Percentiles rank a stretch among this genome's conserved stretches.
Conservation (phyloP, 1,140 invertebrate genomes). For the Geopemphigus sp. region DNA sequence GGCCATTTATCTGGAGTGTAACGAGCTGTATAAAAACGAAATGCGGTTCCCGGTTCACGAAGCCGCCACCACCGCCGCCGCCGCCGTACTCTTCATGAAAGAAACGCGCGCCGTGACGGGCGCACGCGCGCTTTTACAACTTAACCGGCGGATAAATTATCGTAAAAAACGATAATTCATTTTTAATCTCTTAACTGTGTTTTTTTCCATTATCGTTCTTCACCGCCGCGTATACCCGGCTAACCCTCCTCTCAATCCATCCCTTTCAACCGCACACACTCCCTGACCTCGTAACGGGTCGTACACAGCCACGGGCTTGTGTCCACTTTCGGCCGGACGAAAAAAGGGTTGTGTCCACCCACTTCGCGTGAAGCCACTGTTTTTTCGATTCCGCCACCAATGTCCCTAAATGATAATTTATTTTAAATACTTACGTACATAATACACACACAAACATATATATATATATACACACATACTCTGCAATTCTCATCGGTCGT, state of each 20-base stretch:
- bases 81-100: too few relatives aligned
- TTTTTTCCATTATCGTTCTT: conserved; percentile 23
- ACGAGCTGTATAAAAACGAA: conserved; percentile 46
- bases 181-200: conserved; percentile 43
- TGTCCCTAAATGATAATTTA: not conserved
- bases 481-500: too few relatives aligned
- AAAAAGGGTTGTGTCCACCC: not conserved
- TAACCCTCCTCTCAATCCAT: too few relatives aligned
- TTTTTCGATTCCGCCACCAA: not conserved
- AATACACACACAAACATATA: too few relatives aligned
- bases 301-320: not conserved
- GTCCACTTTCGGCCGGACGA: not conserved
- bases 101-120: not conserved
- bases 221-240: not conserved
- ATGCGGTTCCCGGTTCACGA: not conserved
- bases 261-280: too few relatives aligned
- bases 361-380: not conserved
- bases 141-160: conserved; percentile 32
- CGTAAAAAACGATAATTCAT: conserved; percentile 44
- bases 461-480: not conserved
- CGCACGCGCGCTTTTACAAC: conserved; percentile 20
- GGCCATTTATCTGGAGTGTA: conserved; percentile 45
- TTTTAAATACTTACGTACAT: not conserved
- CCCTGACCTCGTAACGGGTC: not conserved
- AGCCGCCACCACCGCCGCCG: not conserved